A percentile compares a stretch with the other conserved stretches of the same genome.
These are phyloP conservation scores for Lycorma delicatula DNA, from an alignment of 1,140 invertebrate genomes.

Conservation along the genomic window DNA sequence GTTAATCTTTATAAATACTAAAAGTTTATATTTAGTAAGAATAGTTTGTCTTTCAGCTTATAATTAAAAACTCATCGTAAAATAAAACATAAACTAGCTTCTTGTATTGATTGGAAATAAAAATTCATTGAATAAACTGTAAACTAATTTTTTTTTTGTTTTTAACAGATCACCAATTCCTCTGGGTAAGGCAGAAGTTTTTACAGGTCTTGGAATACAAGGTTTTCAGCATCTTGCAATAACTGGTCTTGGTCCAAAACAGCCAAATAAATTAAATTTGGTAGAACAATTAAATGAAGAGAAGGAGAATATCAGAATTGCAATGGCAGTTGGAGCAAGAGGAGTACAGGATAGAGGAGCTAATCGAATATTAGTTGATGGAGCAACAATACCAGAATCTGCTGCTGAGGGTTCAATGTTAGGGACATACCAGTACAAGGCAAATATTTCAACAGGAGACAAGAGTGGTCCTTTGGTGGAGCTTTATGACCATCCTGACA, in stretches of 20 bases:
- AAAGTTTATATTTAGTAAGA: too few species aligned
- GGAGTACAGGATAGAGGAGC: conserved; percentile 49
- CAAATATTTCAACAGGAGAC: conserved; percentile 39
- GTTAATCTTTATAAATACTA: too few species aligned
- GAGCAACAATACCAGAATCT: conserved; percentile 58
- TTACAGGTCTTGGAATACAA: background rate
- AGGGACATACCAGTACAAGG: conserved; percentile 53
- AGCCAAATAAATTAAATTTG: conserved; percentile 39
- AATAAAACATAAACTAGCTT: too few species aligned
- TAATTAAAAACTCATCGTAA: too few species aligned
- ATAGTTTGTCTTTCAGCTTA: too few species aligned
- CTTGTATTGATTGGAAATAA: too few species aligned
- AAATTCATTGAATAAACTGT: too few species aligned
- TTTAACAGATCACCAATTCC: background rate
- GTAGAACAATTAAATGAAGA: conserved; percentile 40
- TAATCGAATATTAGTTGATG: conserved; percentile 54
- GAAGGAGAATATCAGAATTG: conserved; percentile 39
- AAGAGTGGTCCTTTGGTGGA: background rate
- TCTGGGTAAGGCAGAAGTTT: background rate
- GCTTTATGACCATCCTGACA: background rate
- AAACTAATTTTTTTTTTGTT: too few species aligned
- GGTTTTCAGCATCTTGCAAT: conserved; percentile 33
- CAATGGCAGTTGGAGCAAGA: conserved; percentile 38
- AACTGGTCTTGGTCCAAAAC: conserved; percentile 40
- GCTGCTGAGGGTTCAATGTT: conserved; percentile 62